Conservation (phyloP, 2,797 vertebrate genomes). For the Strix occidentalis region DNA sequence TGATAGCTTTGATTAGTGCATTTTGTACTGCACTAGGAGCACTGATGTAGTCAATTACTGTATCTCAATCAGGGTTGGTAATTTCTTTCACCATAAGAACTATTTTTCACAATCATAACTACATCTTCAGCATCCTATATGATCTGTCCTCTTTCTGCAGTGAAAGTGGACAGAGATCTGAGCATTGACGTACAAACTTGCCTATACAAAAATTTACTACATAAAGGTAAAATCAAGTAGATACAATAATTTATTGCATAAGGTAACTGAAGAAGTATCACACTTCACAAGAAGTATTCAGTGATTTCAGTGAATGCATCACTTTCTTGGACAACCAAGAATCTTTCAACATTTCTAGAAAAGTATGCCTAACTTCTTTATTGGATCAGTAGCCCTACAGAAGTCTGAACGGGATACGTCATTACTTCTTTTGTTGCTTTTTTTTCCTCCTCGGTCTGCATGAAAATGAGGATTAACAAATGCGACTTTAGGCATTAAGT, state of each 20-base stretch:
- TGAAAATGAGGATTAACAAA: not conserved
- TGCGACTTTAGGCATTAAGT: not conserved
- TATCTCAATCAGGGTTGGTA: not conserved
- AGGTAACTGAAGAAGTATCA: not conserved
- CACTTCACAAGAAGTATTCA: not conserved
- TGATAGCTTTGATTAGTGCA: not conserved
- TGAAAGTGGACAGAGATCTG: not conserved
- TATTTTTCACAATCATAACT: not conserved
- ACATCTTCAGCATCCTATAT: not conserved
- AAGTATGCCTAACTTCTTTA: not conserved
- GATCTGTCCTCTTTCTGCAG: not conserved
- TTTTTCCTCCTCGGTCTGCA: not conserved
- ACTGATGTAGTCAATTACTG: not conserved
- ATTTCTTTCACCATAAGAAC: not conserved
- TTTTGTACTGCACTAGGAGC: not conserved
- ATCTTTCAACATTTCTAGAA: not conserved
- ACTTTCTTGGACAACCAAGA: not conserved
- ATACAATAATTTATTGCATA: not conserved
- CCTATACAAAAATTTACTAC: not conserved
- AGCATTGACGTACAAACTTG: not conserved
- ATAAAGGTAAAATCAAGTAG: not conserved
- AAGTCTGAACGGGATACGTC: not conserved
- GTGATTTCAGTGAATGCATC: not conserved
- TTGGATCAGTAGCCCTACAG: not conserved
- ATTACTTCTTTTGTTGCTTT: not conserved